Evolutionary conservation across 2,888 invertebrate genomes (phyloP).

Genomic region (Dinocampus coccinellae): DNA sequence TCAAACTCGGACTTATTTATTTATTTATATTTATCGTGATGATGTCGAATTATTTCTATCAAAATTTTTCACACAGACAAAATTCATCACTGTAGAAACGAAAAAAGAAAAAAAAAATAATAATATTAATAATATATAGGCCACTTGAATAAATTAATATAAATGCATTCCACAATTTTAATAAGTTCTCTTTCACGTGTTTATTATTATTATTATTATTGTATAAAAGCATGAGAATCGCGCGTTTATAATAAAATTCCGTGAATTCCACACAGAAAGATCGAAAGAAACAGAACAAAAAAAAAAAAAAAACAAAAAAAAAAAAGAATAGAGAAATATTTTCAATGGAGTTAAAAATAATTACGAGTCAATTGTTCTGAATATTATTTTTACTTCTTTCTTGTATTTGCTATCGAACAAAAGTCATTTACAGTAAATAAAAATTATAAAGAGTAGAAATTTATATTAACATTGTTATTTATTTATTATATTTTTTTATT

Average conservation of each 20-base stretch:
- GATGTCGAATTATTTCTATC: slow-evolving; percentile 13
- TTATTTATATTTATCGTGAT: slow-evolving; percentile 38
- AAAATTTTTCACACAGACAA: slow-evolving; percentile 40
- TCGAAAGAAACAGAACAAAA: not conserved
- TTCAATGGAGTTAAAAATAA: no score
- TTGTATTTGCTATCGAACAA: not conserved
- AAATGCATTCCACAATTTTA: slow-evolving; percentile 30
- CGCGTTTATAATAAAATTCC: slow-evolving; percentile 1
- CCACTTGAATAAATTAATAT: slow-evolving; percentile 26
- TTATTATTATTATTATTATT: not conserved
- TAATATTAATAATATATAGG: not conserved
- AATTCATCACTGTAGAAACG: not conserved
- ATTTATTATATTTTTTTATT: no score
- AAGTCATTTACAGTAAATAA: not conserved
- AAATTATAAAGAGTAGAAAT: no score
- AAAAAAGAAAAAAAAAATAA: no score
- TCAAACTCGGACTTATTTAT: no score
- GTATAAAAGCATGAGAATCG: slow-evolving; percentile 19
- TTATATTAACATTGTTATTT: no score
- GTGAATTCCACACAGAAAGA: not conserved
- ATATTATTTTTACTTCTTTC: no score
- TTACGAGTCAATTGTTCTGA: slow-evolving; percentile 6
- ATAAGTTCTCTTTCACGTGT: slow-evolving; percentile 16
- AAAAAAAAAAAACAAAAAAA: no score
- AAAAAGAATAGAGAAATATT: no score